These are phyloP conservation scores for Gryon sp. DNA, from an alignment of 1,140 invertebrate species.

Conservation along the genomic window DNA sequence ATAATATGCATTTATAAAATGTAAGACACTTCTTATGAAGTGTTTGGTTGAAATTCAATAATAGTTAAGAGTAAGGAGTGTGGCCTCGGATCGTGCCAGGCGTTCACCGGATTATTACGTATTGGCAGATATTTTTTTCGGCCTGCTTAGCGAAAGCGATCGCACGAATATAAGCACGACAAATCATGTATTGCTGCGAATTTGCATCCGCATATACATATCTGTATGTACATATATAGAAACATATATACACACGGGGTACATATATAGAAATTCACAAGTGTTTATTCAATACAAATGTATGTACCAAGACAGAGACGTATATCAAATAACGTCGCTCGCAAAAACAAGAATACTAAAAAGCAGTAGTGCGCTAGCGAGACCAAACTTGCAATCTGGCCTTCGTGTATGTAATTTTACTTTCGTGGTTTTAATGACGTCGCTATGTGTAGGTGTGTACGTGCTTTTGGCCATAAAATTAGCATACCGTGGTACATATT, in stretches of 20 bases:
- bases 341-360: conserved; percentile 53
- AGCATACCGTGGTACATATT: conserved; percentile 65
- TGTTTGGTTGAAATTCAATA: conserved; percentile 47
- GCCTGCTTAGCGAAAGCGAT: conserved; percentile 48
- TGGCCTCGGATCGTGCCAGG: conserved; percentile 45
- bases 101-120: conserved; percentile 48
- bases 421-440: conserved; percentile 66
- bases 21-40: neutral
- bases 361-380: conserved; percentile 52
- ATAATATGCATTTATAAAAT: conserved; percentile 8
- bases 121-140: conserved; percentile 33
- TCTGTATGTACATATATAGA: neutral
- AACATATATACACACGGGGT: neutral
- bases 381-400: conserved; percentile 59
- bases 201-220: conserved; percentile 30
- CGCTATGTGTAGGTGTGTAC: conserved; percentile 60
- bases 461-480: conserved; percentile 66
- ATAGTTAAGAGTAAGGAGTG: conserved; percentile 28
- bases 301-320: conserved; percentile 1
- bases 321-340: conserved; percentile 50
- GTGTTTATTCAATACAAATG: neutral
- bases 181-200: conserved; percentile 33
- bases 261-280: too few relatives aligned
- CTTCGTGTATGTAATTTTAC: conserved; percentile 68
- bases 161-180: conserved; percentile 28